phyloP scores from a whole-genome alignment of 2,888 invertebrate species.

The Ormyrus thymus region DNA sequence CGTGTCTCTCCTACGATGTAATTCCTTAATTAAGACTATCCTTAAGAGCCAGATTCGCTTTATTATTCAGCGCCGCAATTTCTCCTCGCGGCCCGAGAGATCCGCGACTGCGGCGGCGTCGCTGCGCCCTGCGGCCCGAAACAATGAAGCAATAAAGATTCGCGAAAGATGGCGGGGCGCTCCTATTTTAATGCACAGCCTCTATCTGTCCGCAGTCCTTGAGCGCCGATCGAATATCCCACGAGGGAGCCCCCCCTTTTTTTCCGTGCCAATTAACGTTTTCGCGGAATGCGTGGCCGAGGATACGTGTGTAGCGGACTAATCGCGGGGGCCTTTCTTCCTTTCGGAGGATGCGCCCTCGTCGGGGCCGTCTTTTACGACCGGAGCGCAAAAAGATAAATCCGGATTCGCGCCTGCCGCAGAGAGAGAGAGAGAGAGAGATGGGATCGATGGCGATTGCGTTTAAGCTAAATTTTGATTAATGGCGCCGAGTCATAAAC shows the following conservation, averaged over 20 bases:
- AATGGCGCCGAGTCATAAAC: too few relatives aligned
- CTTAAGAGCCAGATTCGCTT: slow-evolving; percentile 21
- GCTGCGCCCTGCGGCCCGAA: slow-evolving; percentile 14
- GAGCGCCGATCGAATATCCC: slow-evolving; percentile 42
- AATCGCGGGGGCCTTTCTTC: slow-evolving; percentile 28
- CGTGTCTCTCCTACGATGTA: slow-evolving; percentile 4
- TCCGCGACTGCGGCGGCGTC: not conserved
- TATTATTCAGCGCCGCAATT: slow-evolving; percentile 4
- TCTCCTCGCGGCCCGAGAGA: not conserved
- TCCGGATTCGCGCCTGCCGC: not conserved
- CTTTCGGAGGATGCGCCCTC: slow-evolving; percentile 9
- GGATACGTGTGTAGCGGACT: slow-evolving; percentile 30
- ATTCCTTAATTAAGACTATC: slow-evolving; percentile 48
- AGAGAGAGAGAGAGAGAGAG: not conserved
- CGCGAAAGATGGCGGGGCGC: slow-evolving; percentile 49
- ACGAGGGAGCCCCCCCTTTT: slow-evolving; percentile 19
- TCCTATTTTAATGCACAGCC: slow-evolving; percentile 37
- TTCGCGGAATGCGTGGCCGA: slow-evolving; percentile 46
- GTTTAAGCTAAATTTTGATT: too few relatives aligned
- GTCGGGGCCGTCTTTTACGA: slow-evolving; percentile 32
- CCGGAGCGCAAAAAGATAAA: slow-evolving; percentile 36
- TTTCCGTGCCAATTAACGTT: slow-evolving; percentile 55
- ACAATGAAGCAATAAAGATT: slow-evolving; percentile 56
- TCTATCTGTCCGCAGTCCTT: slow-evolving; percentile 35
- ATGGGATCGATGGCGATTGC: too few relatives aligned